phyloP scores from a whole-genome alignment of 2,888 invertebrate species.

The Philaethria dido region DNA sequence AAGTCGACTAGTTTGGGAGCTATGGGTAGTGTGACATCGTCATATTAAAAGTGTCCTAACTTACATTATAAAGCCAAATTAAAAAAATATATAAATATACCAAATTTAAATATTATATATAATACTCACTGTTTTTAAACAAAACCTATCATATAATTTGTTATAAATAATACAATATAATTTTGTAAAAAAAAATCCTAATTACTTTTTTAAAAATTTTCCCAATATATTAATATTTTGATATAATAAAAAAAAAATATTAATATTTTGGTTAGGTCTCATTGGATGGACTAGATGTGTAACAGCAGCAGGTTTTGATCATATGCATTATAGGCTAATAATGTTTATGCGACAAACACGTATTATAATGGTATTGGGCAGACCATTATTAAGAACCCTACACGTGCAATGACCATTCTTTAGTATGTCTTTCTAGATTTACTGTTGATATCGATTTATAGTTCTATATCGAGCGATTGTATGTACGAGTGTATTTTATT shows the following conservation, averaged over 20 bases:
- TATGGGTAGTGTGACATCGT: conserved; percentile 56
- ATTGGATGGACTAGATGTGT: neutral
- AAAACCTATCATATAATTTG: too few relatives aligned
- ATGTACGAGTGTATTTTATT: conserved; percentile 4
- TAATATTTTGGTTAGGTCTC: conserved; percentile 43
- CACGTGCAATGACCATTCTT: conserved; percentile 13
- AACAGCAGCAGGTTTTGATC: conserved; percentile 25
- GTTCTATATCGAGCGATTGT: neutral
- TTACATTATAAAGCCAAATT: neutral
- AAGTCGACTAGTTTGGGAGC: conserved; percentile 76
- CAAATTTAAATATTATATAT: neutral
- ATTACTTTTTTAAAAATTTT: too few relatives aligned
- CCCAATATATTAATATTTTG: too few relatives aligned
- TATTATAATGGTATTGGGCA: conserved; percentile 33
- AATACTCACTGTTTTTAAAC: too few relatives aligned
- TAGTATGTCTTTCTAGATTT: conserved; percentile 14
- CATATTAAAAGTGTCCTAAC: neutral
- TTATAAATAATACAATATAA: too few relatives aligned
- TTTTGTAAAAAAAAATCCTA: too few relatives aligned
- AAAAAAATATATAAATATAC: conserved; percentile 29
- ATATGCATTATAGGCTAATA: conserved; percentile 34
- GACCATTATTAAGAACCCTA: conserved; percentile 12
- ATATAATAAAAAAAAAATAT: neutral
- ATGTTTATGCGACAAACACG: conserved; percentile 53
- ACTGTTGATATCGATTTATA: conserved; percentile 11